Base-by-base conservation (phyloP, 2,113 vertebrate species). In the Microcebus griseorufus region DNA sequence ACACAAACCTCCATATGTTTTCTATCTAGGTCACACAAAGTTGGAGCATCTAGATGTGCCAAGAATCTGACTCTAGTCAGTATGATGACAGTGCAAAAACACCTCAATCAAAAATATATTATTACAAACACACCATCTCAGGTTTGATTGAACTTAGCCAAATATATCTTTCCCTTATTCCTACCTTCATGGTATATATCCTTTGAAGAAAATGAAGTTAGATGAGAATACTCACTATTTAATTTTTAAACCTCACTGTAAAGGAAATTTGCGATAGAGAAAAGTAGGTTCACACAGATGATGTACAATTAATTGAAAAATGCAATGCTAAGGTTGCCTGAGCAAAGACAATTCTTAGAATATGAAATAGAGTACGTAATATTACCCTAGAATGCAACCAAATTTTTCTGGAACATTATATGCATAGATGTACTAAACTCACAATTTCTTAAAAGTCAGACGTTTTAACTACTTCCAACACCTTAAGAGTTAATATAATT, bases 1-100 rank as follows among this genome's bases (percentile, higher is more conserved):
- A 98, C 64, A 88, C 96, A 98, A 97, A 76, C 95, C 86, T 98
- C 95, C 96, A 93, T 98, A 98, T 98, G 97, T 98, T 98, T 98
- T 98, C 98, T 99, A 98, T 99, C 98, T 99, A 98, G 98, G 98
- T 99, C 98, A 98, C 95, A 98, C 97, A 98, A 98, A 98, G 98
- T 95, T 80, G 93, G 96, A 97, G 97, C 97, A 92, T 87, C 95
- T 95, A 87, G 67, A 98, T 98, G 98, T 98, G 99, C 99, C 99
- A 99, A 98, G 98, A 99, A 99, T 95, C 83, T 98, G 99, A 99
- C 97, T 98, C 99, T 98, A 95, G 97, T 97, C 98, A 98, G 98
- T 97, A 98, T 98, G 98, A 98, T 99, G 99, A 99, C 95, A 96
- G 98, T 98, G 98, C 99, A 99, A 94, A 99, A 98, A 98, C 96